These are phyloP conservation scores for Gymnothorax reevesii DNA, from an alignment of 2,797 vertebrate genomes.

Conservation along the genomic window DNA sequence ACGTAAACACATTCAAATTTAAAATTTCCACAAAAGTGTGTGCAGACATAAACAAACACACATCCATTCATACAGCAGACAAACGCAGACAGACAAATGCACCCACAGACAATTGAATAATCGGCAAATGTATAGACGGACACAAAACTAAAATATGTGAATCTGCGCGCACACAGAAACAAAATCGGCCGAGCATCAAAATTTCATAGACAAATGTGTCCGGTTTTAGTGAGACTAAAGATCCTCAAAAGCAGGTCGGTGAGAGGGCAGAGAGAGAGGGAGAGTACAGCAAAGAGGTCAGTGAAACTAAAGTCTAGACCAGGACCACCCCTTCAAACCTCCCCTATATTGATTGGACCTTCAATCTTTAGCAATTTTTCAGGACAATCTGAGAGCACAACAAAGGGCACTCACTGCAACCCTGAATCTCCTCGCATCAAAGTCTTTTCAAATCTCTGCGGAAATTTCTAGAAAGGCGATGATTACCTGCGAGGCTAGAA, in stretches of 20 bases:
- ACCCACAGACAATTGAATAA: too few species aligned
- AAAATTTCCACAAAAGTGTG: too few species aligned
- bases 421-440: neutral
- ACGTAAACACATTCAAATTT: too few species aligned
- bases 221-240: neutral
- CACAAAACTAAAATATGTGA: too few species aligned
- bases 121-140: too few species aligned
- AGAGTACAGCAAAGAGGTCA: neutral
- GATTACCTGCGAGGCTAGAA: neutral
- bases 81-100: too few species aligned
- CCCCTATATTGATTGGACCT: slow-evolving; percentile 8
- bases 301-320: neutral
- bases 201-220: neutral
- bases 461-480: neutral
- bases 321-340: neutral
- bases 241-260: neutral
- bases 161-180: neutral
- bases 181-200: neutral
- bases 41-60: too few species aligned
- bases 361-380: neutral
- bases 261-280: neutral
- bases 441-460: neutral
- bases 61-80: too few species aligned
- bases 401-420: neutral
- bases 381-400: neutral